Base-by-base conservation (phyloP, 2,113 vertebrate genomes). In the Castor canadensis region DNA sequence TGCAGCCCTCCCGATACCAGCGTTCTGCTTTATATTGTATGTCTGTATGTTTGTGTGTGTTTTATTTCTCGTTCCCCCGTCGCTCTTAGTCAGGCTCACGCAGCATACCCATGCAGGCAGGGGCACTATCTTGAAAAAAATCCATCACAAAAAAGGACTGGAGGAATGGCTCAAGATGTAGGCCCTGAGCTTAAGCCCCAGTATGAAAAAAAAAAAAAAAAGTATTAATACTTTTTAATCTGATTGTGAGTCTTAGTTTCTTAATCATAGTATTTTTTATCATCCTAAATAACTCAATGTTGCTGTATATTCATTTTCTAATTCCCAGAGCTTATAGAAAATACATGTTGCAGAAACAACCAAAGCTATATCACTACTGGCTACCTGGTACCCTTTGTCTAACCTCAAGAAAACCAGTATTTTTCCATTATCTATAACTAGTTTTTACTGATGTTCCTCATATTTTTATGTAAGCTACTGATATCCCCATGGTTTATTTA, bases 271-370 rank as follows among this genome's bases (percentile, higher is more conserved):
- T 40, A 77, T 3, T 84, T 84, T 75, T 54, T 28, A 76, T 92
- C 38, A 87, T 69, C 38, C 60, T 84, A 92, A 87, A 92, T 76
- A 95, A 93, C 4, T 6, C 73, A 9, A 32, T 54, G 49, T 62
- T 49, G 72, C 22, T 22, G 19, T 5, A 47, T n/a, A 81, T 83
- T 72, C n/a, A 86, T 94, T 89, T 97, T 66, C 64, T 47, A 79
- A 43, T 49, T 87, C 40, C 80, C 43, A 83, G 56, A 73, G 30
- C 32, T 43, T 67, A 67, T 5, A 94, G 22, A 87, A 94, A 95
- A 38, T 73, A 72, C 11, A 66, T 5, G 22, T 85, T 38, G 87
- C 62, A 87, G 71, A 60, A 85, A 66, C n/a, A 45, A 62, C n/a
- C 71, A 45, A 71, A 88, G n/a, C 6, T 69, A 32, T 24, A 19